Conservation (phyloP, 2,797 vertebrate species). For the Agapornis canus region DNA sequence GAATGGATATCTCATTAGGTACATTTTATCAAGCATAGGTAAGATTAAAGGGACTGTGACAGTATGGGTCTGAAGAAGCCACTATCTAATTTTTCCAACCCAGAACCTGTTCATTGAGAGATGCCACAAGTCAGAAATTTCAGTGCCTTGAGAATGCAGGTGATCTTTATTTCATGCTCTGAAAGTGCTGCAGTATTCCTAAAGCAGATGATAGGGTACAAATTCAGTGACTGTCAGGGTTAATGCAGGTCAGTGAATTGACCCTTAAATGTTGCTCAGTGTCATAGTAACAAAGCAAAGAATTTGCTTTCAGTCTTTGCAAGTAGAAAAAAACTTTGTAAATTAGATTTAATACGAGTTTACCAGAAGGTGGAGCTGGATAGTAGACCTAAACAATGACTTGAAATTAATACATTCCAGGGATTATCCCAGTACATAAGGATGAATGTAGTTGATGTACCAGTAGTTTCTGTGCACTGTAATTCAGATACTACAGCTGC, state of each 20-base stretch:
- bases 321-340: not conserved
- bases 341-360: conserved; percentile 5
- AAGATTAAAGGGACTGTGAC: not conserved
- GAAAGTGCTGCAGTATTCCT: not conserved
- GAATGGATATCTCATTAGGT: not conserved
- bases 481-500: not conserved
- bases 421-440: not conserved
- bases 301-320: not conserved
- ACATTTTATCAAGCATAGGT: not conserved
- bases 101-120: not conserved
- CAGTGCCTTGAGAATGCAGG: not conserved
- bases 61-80: not conserved
- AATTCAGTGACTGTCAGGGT: not conserved
- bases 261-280: not conserved
- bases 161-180: not conserved
- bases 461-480: not conserved
- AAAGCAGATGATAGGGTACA: not conserved
- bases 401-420: not conserved
- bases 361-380: conserved; percentile 70
- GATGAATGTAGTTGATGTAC: not conserved
- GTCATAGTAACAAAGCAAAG: not conserved
- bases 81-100: not conserved
- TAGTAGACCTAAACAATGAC: conserved; percentile 54
- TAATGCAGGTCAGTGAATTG: not conserved
- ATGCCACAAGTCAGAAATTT: not conserved